Percentiles rank a stretch among this genome's conserved stretches.
phyloP scores from a whole-genome alignment of 2,113 vertebrate genomes.

The Lophotis ruficrista region DNA sequence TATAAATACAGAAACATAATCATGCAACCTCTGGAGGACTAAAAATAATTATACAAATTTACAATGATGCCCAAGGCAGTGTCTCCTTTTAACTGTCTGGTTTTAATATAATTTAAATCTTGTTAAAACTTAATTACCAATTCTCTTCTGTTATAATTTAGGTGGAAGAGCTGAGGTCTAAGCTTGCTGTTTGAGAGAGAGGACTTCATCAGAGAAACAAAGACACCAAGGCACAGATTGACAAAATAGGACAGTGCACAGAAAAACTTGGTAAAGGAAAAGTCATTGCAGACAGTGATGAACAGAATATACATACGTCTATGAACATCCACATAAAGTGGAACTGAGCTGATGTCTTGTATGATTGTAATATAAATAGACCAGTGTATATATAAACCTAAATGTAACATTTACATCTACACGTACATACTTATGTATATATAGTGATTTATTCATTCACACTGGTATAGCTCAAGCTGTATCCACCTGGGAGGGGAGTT shows the following conservation, averaged over 20 bases:
- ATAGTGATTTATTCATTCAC: background rate
- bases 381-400: background rate
- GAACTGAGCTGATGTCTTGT: background rate
- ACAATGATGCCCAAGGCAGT: conserved; percentile 82
- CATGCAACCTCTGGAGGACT: conserved; percentile 80
- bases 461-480: background rate
- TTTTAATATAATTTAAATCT: conserved; percentile 86
- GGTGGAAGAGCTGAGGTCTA: conserved; percentile 89
- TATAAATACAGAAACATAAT: conserved; percentile 86
- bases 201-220: conserved; percentile 87
- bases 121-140: conserved; percentile 86
- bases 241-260: conserved; percentile 75
- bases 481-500: background rate
- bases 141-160: conserved; percentile 80
- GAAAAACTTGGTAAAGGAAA: conserved; percentile 76
- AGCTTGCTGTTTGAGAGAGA: conserved; percentile 84
- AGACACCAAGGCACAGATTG: conserved; percentile 75
- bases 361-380: background rate
- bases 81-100: conserved; percentile 81
- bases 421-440: background rate
- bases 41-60: conserved; percentile 85
- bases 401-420: background rate
- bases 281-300: conserved; percentile 67
- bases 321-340: background rate
- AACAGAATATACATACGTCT: conserved; percentile 54